Base-by-base conservation (phyloP, 2,888 invertebrate species). In the Lagria hirta region DNA sequence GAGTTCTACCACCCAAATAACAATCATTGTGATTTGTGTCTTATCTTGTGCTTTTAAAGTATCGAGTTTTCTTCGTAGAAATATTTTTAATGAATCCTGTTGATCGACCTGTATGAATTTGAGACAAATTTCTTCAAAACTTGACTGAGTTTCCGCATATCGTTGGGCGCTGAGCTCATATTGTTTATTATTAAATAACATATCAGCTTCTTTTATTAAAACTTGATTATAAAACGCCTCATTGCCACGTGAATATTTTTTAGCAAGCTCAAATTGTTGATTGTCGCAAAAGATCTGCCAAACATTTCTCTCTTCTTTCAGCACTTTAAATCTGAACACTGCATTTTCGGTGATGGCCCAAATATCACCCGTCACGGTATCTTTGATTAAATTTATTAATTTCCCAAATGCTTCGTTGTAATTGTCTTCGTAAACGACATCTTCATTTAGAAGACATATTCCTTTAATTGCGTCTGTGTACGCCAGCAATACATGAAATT, bases 1-100 rank as follows among this genome's bases (percentile, higher is more conserved):
- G 16, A 99, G 74, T 70, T 99, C 98, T 0, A 93, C 82, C 55
- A 97, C 79, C 97, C 98, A 99, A 37, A 95, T 81, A 0, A 96
- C 88, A 20, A 99, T 78, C 82, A 96, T 90, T 0, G 95, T 93
- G 30, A 89, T 83, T 61, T 94, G 88, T 0, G 94, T 90, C 62
- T 86, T 86, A 53, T 95, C 92, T 57, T 82, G 81, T 1, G 78
- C 72, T 17, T 78, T 79, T 7, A 93, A 68, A 15, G 81, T 79
- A 12, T 85, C 84, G 34, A 98, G 72, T 69, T 95, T 91, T 69
- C 82, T 86, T 37, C 81, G 78, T n/a, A 98, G 75, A 65, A 92
- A 96, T 6, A 85, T 82, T 72, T 94, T 91, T 32, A 99, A 72
- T 0, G 97, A 91, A 54, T 86, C 85, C 44, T 88, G 85, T 64